phyloP scores from a whole-genome alignment of 2,113 vertebrate species.

The Cettia cetti region DNA sequence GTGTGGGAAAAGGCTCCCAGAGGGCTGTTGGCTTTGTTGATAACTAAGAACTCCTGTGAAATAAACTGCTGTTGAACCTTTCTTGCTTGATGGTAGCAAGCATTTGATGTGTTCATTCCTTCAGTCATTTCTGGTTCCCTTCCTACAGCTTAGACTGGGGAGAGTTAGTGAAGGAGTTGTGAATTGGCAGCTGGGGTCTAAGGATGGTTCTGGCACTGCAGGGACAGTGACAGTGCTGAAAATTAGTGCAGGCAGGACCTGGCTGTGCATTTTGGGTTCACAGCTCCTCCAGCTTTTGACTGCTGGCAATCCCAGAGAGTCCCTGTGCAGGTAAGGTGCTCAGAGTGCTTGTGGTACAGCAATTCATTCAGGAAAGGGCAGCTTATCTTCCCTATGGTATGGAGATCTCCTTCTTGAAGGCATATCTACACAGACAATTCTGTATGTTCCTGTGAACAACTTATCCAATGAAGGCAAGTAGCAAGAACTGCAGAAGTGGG shows the following conservation, averaged over 20 bases:
- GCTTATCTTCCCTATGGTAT: rapidly evolving
- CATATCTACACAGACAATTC: neutral
- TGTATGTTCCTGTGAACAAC: neutral
- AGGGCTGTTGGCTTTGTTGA: neutral
- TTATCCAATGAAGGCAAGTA: neutral
- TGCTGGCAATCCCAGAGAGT: neutral
- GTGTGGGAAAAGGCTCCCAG: neutral
- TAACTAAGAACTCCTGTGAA: neutral
- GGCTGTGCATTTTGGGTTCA: neutral
- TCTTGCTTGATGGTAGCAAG: neutral
- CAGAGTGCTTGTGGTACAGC: neutral
- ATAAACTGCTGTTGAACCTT: neutral
- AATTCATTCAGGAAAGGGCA: neutral
- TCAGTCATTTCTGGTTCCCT: neutral
- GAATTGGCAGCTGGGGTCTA: neutral
- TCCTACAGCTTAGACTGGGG: neutral
- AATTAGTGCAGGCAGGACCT: neutral
- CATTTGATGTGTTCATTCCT: rapidly evolving
- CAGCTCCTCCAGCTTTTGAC: neutral
- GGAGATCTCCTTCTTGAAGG: neutral
- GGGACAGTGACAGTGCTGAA: neutral
- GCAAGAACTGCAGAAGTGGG: neutral
- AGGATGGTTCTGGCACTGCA: neutral
- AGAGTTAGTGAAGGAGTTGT: neutral
- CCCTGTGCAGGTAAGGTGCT: neutral